Conservation (phyloP, 1,140 invertebrate genomes). For the Glossosoma conforme region DNA sequence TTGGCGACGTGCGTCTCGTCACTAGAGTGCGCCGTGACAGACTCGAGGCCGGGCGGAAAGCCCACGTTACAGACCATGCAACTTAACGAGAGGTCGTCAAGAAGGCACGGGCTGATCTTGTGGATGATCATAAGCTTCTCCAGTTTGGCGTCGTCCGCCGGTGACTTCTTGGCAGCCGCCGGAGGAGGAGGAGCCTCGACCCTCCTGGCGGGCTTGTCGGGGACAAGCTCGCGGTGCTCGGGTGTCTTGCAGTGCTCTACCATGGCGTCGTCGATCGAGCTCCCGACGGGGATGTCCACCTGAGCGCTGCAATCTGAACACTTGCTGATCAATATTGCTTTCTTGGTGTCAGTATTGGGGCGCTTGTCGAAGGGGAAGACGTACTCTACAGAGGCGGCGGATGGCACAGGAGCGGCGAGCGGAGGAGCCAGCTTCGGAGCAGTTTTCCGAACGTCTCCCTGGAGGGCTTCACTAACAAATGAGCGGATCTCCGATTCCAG, state of each 20-base stretch:
- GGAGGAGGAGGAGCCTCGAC: background rate
- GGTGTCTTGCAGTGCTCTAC: slow-evolving; percentile 17
- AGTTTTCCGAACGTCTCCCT: slow-evolving; percentile 14
- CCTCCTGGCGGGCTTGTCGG: slow-evolving; percentile 8
- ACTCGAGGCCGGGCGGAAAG: slow-evolving; percentile 4
- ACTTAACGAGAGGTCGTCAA: slow-evolving; percentile 20
- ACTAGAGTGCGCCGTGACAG: slow-evolving; percentile 13
- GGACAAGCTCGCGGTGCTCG: background rate
- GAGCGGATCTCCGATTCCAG: slow-evolving; percentile 12
- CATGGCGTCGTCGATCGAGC: slow-evolving; percentile 8
- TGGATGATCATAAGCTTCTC: slow-evolving; percentile 19
- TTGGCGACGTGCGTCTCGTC: slow-evolving; percentile 11
- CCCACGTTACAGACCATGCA: slow-evolving; percentile 20
- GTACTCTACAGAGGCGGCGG: background rate
- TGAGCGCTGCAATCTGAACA: slow-evolving; percentile 16
- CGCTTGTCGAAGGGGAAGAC: background rate
- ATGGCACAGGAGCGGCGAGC: no score
- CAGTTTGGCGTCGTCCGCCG: slow-evolving; percentile 5
- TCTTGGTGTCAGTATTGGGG: background rate
- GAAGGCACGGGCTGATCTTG: slow-evolving; percentile 8
- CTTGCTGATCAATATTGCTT: background rate
- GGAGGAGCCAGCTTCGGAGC: background rate
- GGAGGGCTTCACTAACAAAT: slow-evolving; percentile 10
- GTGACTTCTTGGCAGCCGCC: background rate
- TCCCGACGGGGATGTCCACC: background rate